These are phyloP conservation scores for Scortum barcoo DNA, from an alignment of 2,113 vertebrate genomes.

Conservation along the genomic window DNA sequence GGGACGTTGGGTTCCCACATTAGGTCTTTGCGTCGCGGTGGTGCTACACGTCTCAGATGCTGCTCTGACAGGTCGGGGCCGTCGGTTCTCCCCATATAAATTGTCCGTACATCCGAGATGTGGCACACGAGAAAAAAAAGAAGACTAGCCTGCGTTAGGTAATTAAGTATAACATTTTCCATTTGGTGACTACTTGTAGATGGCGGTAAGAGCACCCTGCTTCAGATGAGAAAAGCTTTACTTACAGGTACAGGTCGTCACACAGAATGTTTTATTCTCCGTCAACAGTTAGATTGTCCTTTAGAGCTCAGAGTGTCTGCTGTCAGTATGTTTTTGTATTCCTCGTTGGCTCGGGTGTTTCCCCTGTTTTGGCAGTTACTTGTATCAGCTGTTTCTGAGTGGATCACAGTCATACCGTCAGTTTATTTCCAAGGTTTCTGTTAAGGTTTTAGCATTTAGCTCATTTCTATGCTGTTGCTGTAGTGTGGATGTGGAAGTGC, in stretches of 20 bases:
- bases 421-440: slow-evolving; percentile 37
- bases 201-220: background rate
- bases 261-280: background rate
- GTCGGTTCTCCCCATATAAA: background rate
- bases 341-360: background rate
- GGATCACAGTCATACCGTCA: background rate
- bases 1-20: slow-evolving; percentile 16
- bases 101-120: slow-evolving; percentile 12
- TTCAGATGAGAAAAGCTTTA: slow-evolving; percentile 9
- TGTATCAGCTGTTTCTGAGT: slow-evolving; percentile 30
- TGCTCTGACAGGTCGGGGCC: slow-evolving; percentile 32
- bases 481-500: slow-evolving; percentile 58
- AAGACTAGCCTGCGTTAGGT: slow-evolving; percentile 4
- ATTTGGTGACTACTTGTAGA: background rate
- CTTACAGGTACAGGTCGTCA: background rate
- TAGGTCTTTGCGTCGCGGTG: slow-evolving; percentile 22
- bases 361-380: slow-evolving; percentile 60
- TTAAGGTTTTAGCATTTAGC: slow-evolving; percentile 43
- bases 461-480: slow-evolving; percentile 68
- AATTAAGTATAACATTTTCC: slow-evolving; percentile 6
- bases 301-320: background rate
- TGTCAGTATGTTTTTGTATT: slow-evolving; percentile 25
- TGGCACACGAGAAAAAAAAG: background rate
- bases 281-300: background rate
- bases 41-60: slow-evolving; percentile 56